Evolutionary conservation across 35 echinoderm and acorn worm genomes (phyloP).

Genomic region (Chiridota heheva): DNA sequence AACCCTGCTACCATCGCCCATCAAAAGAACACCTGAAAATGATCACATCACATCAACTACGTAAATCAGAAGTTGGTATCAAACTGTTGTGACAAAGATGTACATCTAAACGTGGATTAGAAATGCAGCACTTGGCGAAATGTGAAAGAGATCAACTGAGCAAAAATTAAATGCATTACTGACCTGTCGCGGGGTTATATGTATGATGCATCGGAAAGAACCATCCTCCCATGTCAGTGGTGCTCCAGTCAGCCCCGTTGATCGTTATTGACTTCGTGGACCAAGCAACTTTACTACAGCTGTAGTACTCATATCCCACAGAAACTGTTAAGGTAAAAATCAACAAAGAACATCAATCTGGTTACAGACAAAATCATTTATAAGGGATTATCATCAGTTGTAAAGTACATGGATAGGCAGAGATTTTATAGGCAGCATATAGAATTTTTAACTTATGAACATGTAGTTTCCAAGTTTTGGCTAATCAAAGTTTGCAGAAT

Average conservation of each 20-base stretch:
- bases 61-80: neutral
- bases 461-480: too few relatives aligned
- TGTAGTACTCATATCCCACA: constrained; percentile 94
- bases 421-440: neutral
- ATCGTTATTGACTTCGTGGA: constrained; percentile 51
- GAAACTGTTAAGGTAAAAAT: constrained; percentile 56
- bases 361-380: neutral
- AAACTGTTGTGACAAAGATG: neutral
- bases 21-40: constrained; percentile 54
- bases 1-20: constrained; percentile 74
- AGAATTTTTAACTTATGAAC: neutral
- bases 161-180: neutral
- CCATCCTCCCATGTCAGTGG: constrained; percentile 77
- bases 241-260: constrained; percentile 58
- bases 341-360: neutral
- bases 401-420: neutral
- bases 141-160: neutral
- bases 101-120: too few relatives aligned
- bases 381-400: neutral
- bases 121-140: too few relatives aligned
- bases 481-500: too few relatives aligned
- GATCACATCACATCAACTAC: neutral
- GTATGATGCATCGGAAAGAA: constrained; percentile 77
- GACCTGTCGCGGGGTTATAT: constrained; percentile 89
- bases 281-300: constrained; percentile 76